Conservation (phyloP, 2,113 vertebrate genomes). For the Aplodontia rufa region DNA sequence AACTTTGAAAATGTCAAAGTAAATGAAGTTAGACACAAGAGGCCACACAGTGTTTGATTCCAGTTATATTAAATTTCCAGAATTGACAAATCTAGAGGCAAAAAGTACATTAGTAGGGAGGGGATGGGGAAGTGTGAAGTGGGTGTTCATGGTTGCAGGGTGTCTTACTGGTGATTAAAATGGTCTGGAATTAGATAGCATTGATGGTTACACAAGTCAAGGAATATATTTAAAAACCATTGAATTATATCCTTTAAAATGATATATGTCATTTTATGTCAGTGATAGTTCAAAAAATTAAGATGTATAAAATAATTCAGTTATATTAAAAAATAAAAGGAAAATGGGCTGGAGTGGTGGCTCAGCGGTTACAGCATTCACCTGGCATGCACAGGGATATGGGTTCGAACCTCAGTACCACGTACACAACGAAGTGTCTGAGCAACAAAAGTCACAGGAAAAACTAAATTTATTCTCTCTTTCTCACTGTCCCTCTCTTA, state of each 20-base stretch:
- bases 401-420: too few relatives aligned
- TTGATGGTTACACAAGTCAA: neutral
- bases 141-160: neutral
- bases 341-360: too few relatives aligned
- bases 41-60: neutral
- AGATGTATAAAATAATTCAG: neutral
- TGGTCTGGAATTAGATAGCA: slow-evolving; percentile 4
- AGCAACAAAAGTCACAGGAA: too few relatives aligned
- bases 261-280: neutral
- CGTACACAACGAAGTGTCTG: too few relatives aligned
- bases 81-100: slow-evolving; percentile 10
- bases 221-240: neutral
- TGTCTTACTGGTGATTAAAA: neutral
- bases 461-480: too few relatives aligned
- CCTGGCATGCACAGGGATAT: too few relatives aligned
- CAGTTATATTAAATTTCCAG: neutral
- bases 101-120: neutral
- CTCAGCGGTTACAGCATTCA: too few relatives aligned
- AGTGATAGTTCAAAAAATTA: slow-evolving; percentile 2
- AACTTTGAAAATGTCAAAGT: neutral
- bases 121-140: neutral
- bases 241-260: neutral
- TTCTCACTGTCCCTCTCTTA: too few relatives aligned
- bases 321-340: neutral
- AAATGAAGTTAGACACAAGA: neutral